Base-by-base conservation (phyloP, 1,140 invertebrate species). In the Panagrolaimus sp. region DNA sequence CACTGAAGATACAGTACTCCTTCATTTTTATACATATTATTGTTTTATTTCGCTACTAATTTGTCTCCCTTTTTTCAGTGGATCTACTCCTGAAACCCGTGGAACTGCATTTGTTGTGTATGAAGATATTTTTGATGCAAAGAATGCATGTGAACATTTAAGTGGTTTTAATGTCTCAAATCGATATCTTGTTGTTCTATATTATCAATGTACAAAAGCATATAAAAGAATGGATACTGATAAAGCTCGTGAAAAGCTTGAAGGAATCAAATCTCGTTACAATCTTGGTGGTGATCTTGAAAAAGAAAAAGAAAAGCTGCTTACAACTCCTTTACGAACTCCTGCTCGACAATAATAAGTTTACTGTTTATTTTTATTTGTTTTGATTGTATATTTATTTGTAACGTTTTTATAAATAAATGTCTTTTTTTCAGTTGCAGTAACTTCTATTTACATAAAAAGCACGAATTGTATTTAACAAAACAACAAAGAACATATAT, bases 51-150 rank as follows among this genome's bases (percentile, higher is more conserved):
- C 7, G 31, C 7, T 38, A 7, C 7, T 38, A 38, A 4, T 38
- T 4, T 38, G 31, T 38, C 7, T 38, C 31, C 7, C 31, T 62
- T 78, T 81, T 87, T 88, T 70, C 83, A 95, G 92, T 42, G 96
- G 96, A 1, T 98, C 96, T 77, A 98, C 95, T 27, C 90, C 93
- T 25, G 95, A 98, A 86, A 96, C 94, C 0, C 89, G 92, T 86
- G 96, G 96, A 51, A 98, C 95, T 65, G 96, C 96, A 20, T 98
- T 98, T 88, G 93, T 99, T 62, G 93, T 98, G 0, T 99, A 97
- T 85, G 96, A 98, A 87, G 96, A 98, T 83, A 98, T 98, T 78
- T 99, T 97, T 87, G 96, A 98, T 88, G 96, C 95, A 0, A 98
- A 97, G 85, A 98, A 98, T 87, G 96, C 96, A 9, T 98, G 96